These are phyloP conservation scores for Bellardia bayeri DNA, from an alignment of 2,888 invertebrate genomes.

Conservation along the genomic window DNA sequence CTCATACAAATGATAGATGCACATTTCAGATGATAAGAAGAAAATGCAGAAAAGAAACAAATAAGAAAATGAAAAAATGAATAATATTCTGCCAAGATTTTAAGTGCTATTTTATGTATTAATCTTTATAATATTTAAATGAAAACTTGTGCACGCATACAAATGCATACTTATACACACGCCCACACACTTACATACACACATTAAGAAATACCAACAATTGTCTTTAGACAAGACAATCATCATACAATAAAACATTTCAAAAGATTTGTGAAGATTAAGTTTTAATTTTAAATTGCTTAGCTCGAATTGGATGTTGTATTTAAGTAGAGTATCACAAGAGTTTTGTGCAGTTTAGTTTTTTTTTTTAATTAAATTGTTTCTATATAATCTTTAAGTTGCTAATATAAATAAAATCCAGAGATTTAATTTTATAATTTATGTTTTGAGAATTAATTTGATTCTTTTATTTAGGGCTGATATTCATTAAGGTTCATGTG, in stretches of 20 bases:
- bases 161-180: neutral
- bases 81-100: constrained; percentile 20
- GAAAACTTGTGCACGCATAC: neutral
- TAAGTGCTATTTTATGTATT: constrained; percentile 61
- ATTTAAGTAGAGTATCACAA: constrained; percentile 2
- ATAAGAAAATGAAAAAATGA: constrained; percentile 18
- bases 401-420: constrained; percentile 49
- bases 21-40: constrained; percentile 34
- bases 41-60: constrained; percentile 7
- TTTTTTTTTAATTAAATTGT: constrained; percentile 47
- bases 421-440: constrained; percentile 10
- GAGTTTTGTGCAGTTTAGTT: constrained; percentile 20
- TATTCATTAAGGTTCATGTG: too few species aligned
- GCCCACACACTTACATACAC: neutral
- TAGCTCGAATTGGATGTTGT: neutral
- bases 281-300: constrained; percentile 56
- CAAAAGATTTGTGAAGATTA: constrained; percentile 61
- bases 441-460: too few species aligned
- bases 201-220: constrained; percentile 17
- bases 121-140: constrained; percentile 43
- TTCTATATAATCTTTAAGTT: constrained; percentile 56
- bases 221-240: constrained; percentile 41
- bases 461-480: too few species aligned
- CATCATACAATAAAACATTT: constrained; percentile 48
- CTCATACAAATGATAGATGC: constrained; percentile 17